Base-by-base conservation (phyloP, 37 sponge, comb jelly and placozoan species). In the Beroe forskalii region DNA sequence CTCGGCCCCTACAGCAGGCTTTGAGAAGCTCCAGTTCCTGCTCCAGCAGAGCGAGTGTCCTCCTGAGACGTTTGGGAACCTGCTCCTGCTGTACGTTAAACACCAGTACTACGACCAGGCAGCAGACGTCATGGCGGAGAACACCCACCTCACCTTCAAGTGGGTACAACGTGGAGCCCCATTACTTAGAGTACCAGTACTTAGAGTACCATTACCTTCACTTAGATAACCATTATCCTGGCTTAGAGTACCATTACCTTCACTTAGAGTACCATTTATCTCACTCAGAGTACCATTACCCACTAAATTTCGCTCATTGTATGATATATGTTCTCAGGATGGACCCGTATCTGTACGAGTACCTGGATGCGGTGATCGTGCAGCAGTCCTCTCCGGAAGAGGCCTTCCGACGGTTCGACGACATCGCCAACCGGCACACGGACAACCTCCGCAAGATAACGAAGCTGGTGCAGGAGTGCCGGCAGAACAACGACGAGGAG, bases 61-160 rank as follows among this genome's bases (percentile, higher is more conserved):
- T 0, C 96, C 96, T 62, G 99, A 96, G 90, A 93, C 96, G 25
- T 98, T 98, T 67, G 80, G 95, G 20, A 98, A 98, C 89, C 93
- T 98, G 0, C 95, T 98, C 24, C 94, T 98, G 8, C 93, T 98
- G 14, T 98, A 98, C 89, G 67, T 93, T 44, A 98, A 98, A 66
- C 92, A 93, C 19, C 76, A 97, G 95, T 98, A 98, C 93, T 98
- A 90, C 91, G 95, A 95, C 66, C 93, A 96, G 62, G 99, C 99
- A 41, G 99, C 99, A 61, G 99, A 98, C 92, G 99, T 98, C 20
- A 76, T 98, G 91, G 99, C 99, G 19, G 96, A 98, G 91, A 95
- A 98, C 62, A 90, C 95, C 27, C 95, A 94, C 89, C 95, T 98
- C 76, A 94, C 95, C 19, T 94, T 91, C 92, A 98, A 95, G 92